Conservation (phyloP, 2,888 invertebrate species). For the Myopa testacea region DNA sequence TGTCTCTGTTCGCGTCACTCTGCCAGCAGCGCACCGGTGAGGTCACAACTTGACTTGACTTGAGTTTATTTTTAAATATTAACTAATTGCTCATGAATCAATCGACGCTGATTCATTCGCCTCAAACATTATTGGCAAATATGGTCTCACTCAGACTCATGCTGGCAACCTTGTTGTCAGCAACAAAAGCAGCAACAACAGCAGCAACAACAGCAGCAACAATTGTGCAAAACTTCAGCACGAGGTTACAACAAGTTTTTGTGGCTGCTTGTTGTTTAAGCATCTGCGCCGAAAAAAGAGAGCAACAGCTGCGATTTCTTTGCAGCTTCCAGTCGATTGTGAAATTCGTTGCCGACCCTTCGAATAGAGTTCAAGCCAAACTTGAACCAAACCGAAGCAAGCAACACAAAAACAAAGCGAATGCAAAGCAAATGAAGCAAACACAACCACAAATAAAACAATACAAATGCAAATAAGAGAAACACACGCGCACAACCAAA, state of each 20-base stretch:
- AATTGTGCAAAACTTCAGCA: background rate
- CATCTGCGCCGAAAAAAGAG: background rate
- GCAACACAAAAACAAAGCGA: too few relatives aligned
- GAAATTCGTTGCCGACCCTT: too few relatives aligned
- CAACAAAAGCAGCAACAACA: background rate
- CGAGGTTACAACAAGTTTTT: background rate
- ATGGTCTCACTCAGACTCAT: background rate
- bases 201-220: background rate
- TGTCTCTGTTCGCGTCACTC: background rate
- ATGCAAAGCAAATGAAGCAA: too few relatives aligned
- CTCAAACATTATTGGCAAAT: background rate
- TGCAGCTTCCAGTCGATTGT: background rate
- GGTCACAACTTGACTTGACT: constrained; percentile 25
- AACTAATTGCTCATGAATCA: background rate
- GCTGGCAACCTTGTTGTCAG: background rate
- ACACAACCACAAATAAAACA: too few relatives aligned
- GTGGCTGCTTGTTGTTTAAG: background rate
- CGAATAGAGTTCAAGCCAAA: too few relatives aligned
- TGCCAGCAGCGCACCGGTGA: background rate
- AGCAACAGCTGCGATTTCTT: background rate
- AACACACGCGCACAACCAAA: too few relatives aligned
- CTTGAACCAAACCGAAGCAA: too few relatives aligned
- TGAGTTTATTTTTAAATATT: constrained; percentile 22
- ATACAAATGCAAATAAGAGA: too few relatives aligned
- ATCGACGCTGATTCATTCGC: background rate